Evolutionary conservation across 2,797 vertebrate genomes (phyloP).

Genomic region (Mionectes olivaceus): DNA sequence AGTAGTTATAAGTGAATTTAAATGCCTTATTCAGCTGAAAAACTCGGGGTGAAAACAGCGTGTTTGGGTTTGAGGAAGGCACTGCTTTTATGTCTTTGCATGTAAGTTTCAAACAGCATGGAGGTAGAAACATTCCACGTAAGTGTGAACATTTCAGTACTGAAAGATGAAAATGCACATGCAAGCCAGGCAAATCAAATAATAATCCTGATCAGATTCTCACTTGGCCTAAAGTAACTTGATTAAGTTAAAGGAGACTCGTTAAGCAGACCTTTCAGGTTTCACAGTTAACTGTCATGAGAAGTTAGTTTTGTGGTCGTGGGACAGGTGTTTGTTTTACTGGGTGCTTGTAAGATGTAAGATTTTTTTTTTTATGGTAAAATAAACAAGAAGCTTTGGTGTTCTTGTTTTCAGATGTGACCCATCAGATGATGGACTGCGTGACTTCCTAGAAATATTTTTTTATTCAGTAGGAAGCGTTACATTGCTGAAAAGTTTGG

Average conservation of each 20-base stretch:
- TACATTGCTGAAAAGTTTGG: not conserved
- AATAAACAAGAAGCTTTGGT: not conserved
- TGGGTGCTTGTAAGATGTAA: not conserved
- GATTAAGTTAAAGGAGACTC: not conserved
- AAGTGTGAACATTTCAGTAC: not conserved
- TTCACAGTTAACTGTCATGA: not conserved
- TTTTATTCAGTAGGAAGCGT: not conserved
- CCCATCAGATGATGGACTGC: not conserved
- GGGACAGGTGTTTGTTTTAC: not conserved
- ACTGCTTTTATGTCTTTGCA: not conserved
- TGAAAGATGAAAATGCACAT: not conserved
- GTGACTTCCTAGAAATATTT: not conserved
- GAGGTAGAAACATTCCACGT: rapidly evolving
- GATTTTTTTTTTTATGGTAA: rapidly evolving
- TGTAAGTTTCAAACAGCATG: not conserved
- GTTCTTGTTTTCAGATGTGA: not conserved
- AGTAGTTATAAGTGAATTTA: not conserved
- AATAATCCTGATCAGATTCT: not conserved
- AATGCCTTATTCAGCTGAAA: not conserved
- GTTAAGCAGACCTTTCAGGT: not conserved
- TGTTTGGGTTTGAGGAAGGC: not conserved
- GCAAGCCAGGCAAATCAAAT: not conserved
- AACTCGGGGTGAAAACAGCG: not conserved
- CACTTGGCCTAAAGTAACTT: not conserved
- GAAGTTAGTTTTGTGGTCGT: not conserved